Percentiles rank a stretch among this genome's conserved stretches.
These are phyloP conservation scores for Eumerus sabulonum DNA, from an alignment of 2,888 invertebrate genomes.

Conservation along the genomic window DNA sequence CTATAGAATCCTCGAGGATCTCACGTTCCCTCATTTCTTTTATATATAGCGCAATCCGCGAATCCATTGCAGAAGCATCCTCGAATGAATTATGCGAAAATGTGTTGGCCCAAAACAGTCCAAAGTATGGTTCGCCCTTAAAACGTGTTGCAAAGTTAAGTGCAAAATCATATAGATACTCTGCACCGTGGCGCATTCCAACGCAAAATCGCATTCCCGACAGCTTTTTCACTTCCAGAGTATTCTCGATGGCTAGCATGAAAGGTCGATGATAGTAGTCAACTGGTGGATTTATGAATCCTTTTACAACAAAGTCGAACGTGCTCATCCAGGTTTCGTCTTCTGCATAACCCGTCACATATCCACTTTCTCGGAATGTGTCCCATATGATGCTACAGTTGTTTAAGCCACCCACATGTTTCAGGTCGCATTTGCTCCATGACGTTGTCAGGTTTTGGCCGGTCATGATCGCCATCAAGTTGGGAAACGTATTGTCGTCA, in stretches of 20 bases:
- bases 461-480: slow-evolving; percentile 89
- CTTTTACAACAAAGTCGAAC: slow-evolving; percentile 83
- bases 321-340: slow-evolving; percentile 85
- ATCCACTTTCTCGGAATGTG: slow-evolving; percentile 84
- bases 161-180: slow-evolving; percentile 85
- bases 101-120: slow-evolving; percentile 88
- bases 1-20: slow-evolving; percentile 83
- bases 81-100: slow-evolving; percentile 86
- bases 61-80: slow-evolving; percentile 84
- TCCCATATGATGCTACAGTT: slow-evolving; percentile 88
- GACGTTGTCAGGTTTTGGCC: slow-evolving; percentile 82
- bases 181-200: slow-evolving; percentile 82
- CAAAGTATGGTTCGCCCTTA: slow-evolving; percentile 83
- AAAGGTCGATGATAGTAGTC: slow-evolving; percentile 90
- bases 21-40: slow-evolving; percentile 81
- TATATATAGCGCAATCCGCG: slow-evolving; percentile 81
- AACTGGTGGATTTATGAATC: slow-evolving; percentile 86
- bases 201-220: slow-evolving; percentile 81
- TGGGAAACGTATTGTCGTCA: slow-evolving; percentile 94
- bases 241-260: slow-evolving; percentile 83
- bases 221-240: slow-evolving; percentile 79
- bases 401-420: slow-evolving; percentile 81
- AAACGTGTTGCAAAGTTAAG: slow-evolving; percentile 83
- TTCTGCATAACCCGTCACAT: slow-evolving; percentile 89
- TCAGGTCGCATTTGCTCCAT: slow-evolving; percentile 79